Conservation (phyloP, 2,113 vertebrate species). For the Pampusana beccarii region DNA sequence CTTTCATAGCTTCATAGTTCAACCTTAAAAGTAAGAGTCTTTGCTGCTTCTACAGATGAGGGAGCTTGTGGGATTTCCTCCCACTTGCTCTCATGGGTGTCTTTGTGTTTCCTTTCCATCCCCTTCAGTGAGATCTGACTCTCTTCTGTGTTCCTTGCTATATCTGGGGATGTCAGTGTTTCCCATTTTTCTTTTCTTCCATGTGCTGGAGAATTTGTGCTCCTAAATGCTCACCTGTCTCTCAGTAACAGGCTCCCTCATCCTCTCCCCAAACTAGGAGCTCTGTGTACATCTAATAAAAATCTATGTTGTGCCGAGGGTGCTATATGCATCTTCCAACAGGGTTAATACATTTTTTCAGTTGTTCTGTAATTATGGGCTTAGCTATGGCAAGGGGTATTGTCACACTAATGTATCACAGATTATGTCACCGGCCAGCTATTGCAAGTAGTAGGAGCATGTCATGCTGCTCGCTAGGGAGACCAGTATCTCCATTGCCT, state of each 20-base stretch:
- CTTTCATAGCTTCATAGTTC: background rate
- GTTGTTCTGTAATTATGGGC: background rate
- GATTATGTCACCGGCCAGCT: background rate
- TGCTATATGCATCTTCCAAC: background rate
- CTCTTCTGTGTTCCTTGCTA: background rate
- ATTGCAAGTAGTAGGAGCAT: background rate
- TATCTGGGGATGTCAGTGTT: background rate
- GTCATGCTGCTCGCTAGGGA: background rate
- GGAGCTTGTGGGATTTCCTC: background rate
- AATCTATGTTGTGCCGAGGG: background rate
- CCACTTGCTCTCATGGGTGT: background rate
- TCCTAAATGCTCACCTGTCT: background rate
- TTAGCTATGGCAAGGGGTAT: background rate
- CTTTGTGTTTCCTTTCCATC: background rate
- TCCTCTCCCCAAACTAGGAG: background rate
- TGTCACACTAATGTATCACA: background rate
- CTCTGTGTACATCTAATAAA: background rate
- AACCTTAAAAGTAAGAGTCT: background rate
- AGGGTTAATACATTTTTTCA: background rate
- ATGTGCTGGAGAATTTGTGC: background rate
- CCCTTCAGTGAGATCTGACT: background rate
- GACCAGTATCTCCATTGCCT: background rate
- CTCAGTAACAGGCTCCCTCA: background rate
- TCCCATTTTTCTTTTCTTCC: background rate
- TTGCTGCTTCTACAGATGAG: background rate